phyloP scores from a whole-genome alignment of 2,797 vertebrate genomes.

The Sciurus carolinensis region DNA sequence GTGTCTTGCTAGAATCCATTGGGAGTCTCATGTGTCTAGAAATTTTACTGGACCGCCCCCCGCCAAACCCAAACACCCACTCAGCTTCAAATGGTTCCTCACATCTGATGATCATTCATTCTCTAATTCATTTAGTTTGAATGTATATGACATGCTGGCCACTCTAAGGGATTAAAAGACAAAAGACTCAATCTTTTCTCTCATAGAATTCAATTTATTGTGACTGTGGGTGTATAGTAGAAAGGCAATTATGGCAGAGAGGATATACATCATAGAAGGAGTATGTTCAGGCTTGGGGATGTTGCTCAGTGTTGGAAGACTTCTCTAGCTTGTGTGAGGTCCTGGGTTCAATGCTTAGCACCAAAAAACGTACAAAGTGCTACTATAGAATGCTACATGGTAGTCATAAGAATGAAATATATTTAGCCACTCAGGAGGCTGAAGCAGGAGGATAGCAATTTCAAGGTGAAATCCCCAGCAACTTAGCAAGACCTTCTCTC shows the following conservation, averaged over 20 bases:
- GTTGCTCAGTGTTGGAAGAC: too few relatives aligned
- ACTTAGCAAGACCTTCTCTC: background rate
- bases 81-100: slow-evolving; percentile 20
- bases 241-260: background rate
- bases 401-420: slow-evolving; percentile 50
- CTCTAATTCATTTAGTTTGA: slow-evolving; percentile 31
- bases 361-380: background rate
- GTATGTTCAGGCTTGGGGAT: background rate
- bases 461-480: background rate
- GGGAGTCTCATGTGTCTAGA: background rate
- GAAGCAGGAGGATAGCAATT: background rate
- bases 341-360: too few relatives aligned
- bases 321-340: too few relatives aligned
- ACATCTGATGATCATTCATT: slow-evolving; percentile 43
- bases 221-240: background rate
- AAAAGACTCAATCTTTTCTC: slow-evolving; percentile 1
- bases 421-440: background rate
- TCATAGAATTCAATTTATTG: background rate
- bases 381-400: background rate
- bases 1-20: background rate
- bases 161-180: background rate
- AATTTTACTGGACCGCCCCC: background rate
- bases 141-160: background rate
- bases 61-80: background rate
- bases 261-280: background rate